A percentile compares a stretch with the other conserved stretches of the same genome.
phyloP scores from a whole-genome alignment of 2,888 invertebrate species.

The Archips xylosteana region DNA sequence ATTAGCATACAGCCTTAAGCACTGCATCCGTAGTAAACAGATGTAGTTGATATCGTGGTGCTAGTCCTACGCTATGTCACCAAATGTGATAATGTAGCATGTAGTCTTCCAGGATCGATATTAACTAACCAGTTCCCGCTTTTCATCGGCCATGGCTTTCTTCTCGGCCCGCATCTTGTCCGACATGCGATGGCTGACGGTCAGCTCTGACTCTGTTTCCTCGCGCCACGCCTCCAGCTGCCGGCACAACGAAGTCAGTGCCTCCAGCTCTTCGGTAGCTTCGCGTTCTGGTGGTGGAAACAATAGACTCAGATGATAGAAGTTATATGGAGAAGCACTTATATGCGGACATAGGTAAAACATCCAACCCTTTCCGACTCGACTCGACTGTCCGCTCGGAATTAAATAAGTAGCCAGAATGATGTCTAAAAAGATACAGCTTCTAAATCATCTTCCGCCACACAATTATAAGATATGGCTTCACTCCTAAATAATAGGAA shows the following conservation, averaged over 20 bases:
- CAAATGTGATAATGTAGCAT: not conserved
- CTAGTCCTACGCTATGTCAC: not conserved
- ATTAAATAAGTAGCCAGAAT: too few relatives aligned
- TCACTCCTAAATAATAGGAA: too few relatives aligned
- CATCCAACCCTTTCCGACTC: too few relatives aligned
- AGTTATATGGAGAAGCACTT: not conserved
- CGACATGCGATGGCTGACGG: slow-evolving; percentile 87
- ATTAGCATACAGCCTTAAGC: not conserved
- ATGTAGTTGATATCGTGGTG: not conserved
- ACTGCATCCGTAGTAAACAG: not conserved
- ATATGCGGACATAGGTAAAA: too few relatives aligned
- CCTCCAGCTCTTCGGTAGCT: slow-evolving; percentile 85
- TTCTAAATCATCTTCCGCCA: too few relatives aligned
- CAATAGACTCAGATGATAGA: not conserved
- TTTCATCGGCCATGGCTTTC: slow-evolving; percentile 82
- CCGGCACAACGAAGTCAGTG: slow-evolving; percentile 80
- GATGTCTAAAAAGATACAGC: too few relatives aligned
- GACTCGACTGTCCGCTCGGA: too few relatives aligned
- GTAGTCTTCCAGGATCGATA: too few relatives aligned
- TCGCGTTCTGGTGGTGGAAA: slow-evolving; percentile 77
- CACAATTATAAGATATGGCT: too few relatives aligned
- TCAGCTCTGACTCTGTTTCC: slow-evolving; percentile 87
- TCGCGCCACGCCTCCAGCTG: slow-evolving; percentile 87
- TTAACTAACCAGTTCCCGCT: slow-evolving; percentile 80
- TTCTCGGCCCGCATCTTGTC: slow-evolving; percentile 87